phyloP scores from a whole-genome alignment of 1,140 invertebrate genomes.

The Sycophaga agraensis region DNA sequence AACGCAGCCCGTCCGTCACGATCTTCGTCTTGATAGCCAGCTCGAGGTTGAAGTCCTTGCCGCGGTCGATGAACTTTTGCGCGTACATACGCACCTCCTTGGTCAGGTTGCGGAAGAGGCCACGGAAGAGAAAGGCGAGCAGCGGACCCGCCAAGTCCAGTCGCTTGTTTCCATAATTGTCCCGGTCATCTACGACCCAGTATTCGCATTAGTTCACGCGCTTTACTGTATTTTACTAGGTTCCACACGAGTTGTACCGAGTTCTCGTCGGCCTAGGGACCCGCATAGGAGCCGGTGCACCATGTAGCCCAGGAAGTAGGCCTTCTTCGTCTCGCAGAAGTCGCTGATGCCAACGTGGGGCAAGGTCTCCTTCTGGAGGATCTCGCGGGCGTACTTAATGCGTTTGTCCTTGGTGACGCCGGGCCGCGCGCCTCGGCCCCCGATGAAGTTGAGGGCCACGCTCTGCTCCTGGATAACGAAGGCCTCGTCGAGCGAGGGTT shows the following conservation, averaged over 20 bases:
- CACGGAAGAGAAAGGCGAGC: slow-evolving; percentile 91
- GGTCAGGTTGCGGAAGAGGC: slow-evolving; percentile 88
- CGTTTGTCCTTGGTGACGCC: slow-evolving; percentile 97
- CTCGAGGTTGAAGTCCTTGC: slow-evolving; percentile 40
- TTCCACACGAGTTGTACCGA: slow-evolving; percentile 46
- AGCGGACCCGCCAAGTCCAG: slow-evolving; percentile 95
- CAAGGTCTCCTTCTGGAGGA: slow-evolving; percentile 98
- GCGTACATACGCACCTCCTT: slow-evolving; percentile 97
- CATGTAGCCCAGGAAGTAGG: slow-evolving; percentile 97
- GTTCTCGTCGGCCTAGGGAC: slow-evolving; percentile 86
- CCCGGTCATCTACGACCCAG: slow-evolving; percentile 96
- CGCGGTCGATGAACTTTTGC: slow-evolving; percentile 97
- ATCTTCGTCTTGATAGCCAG: slow-evolving; percentile 40
- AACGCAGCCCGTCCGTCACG: slow-evolving; percentile 39
- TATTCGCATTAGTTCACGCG: too few relatives aligned
- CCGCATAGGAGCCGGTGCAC: slow-evolving; percentile 92
- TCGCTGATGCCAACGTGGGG: slow-evolving; percentile 98
- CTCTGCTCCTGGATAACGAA: slow-evolving; percentile 99
- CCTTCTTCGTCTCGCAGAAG: slow-evolving; percentile 99
- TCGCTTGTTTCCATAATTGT: slow-evolving; percentile 99
- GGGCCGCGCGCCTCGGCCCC: slow-evolving; percentile 88
- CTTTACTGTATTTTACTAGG: too few relatives aligned
- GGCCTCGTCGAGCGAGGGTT: slow-evolving; percentile 97
- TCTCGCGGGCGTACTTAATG: slow-evolving; percentile 98
- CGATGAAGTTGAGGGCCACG: slow-evolving; percentile 97